Evolutionary conservation across 2,113 vertebrate species (phyloP), one percentile per base, ranked within the genome.

Genomic region (Isurus oxyrinchus): DNA sequence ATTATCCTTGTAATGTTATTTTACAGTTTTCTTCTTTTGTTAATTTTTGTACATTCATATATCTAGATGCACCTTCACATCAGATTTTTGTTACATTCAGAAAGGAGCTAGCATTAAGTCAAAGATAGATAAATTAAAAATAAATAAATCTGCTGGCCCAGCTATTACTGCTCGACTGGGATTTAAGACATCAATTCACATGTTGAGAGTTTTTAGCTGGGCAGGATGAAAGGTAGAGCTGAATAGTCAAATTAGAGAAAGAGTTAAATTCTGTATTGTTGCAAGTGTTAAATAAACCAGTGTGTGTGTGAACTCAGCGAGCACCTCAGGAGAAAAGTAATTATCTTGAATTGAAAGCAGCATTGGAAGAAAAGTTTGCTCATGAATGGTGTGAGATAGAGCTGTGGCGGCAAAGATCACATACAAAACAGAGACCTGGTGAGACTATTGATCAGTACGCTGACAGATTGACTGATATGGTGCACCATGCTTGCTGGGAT

Each of bases 401-500:
- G 67, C 27, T 35, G 44, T 5, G 44, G 25, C 25, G 10, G 44
- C 40, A 95, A 72, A 49, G 94, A 95, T 67, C 94, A 69, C 94
- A 95, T 95, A 49, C 66, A 69, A 69, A 49, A 44, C 25, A 69
- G 13, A 19, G 49, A 76, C 49, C 44, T 53, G 59, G n/a, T 66
- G 61, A 95, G 63, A 95, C 21, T 67, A 69, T 49, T 69, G 63
- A 95, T 95, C 63, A 67, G n/a, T 95, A 31, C 49, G 63, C 63
- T 67, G 93, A 72, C 94, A 95, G 94, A 67, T 72, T 95, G 94
- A 95, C 94, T 72, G 49, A 95, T 95, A 76, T 5, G 8, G 94
- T 95, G 67, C 8, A 44, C 49, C 44, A 3, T 72, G 94, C 44
- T 95, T 72, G 31, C 66, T 95, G 66, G 49, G 25, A 16, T 95